Evolutionary conservation across 2,888 invertebrate species (phyloP).

Genomic region (Yponomeuta sedellus): DNA sequence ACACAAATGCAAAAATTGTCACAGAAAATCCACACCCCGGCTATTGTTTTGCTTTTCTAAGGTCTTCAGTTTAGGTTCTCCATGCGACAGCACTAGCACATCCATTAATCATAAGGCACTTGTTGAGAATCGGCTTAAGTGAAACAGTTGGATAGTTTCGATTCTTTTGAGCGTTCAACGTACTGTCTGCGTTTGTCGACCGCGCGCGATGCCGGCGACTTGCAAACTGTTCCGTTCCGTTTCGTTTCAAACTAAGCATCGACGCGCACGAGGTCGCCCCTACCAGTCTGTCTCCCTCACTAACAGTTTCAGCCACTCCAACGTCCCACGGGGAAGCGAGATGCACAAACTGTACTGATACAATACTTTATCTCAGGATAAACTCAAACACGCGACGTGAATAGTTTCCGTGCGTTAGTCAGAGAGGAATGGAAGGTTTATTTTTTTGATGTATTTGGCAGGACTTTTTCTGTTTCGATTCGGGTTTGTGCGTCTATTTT

Average conservation of each 20-base stretch:
- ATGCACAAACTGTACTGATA: conserved; percentile 26
- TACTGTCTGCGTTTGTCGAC: conserved; percentile 61
- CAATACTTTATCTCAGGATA: conserved; percentile 67
- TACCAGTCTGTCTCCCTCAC: conserved; percentile 66
- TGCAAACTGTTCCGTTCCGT: conserved; percentile 71
- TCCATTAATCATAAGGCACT: conserved; percentile 68
- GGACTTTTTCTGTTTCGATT: conserved; percentile 55
- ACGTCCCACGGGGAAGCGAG: conserved; percentile 46
- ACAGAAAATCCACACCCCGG: conserved; percentile 51
- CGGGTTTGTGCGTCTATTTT: conserved; percentile 58
- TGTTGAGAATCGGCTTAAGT: conserved; percentile 30
- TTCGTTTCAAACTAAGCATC: conserved; percentile 62
- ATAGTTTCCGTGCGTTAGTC: conserved; percentile 64
- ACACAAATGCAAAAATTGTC: conserved; percentile 53
- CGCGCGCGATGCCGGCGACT: conserved; percentile 71
- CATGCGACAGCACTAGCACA: conserved; percentile 68
- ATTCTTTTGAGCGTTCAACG: conserved; percentile 54
- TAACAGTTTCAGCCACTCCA: conserved; percentile 27
- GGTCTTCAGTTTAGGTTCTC: conserved; percentile 47
- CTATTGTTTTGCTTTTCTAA: conserved; percentile 41
- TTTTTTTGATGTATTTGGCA: conserved; percentile 64
- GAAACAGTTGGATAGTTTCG: conserved; percentile 54
- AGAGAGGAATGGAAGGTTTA: conserved; percentile 60
- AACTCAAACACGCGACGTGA: conserved; percentile 62
- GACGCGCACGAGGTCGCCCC: conserved; percentile 65